Evolutionary conservation across 2,797 vertebrate genomes (phyloP).

Genomic region (Molossus alvarezi): DNA sequence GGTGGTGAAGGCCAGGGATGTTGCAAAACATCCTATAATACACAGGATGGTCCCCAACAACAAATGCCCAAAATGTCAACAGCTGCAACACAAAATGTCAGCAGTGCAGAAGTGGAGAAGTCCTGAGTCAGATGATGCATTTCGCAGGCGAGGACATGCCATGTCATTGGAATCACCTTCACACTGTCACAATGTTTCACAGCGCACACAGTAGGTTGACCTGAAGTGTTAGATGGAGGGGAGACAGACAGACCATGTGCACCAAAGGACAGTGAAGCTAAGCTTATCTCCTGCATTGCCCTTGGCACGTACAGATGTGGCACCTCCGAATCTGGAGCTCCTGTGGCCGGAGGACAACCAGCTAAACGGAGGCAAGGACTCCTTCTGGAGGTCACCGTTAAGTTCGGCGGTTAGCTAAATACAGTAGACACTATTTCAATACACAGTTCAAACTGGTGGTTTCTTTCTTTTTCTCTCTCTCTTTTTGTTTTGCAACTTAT

Average conservation of each 20-base stretch:
- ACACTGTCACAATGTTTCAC: neutral
- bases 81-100: neutral
- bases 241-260: neutral
- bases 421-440: conserved; percentile 4
- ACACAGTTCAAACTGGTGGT: neutral
- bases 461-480: neutral
- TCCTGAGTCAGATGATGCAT: neutral
- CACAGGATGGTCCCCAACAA: neutral
- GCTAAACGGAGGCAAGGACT: neutral
- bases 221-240: neutral
- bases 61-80: neutral
- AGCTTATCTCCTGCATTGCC: neutral
- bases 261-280: neutral
- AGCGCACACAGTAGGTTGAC: neutral
- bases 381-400: neutral
- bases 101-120: neutral
- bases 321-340: neutral
- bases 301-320: neutral
- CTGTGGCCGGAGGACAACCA: neutral
- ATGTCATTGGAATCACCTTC: neutral
- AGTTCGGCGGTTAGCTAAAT: neutral
- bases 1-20: neutral
- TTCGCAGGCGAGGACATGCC: neutral
- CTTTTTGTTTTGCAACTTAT: neutral
- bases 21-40: neutral